A percentile compares a stretch with the other conserved stretches of the same genome.
phyloP scores from a whole-genome alignment of 2,888 invertebrate species.

The Stegana nigrithorax region DNA sequence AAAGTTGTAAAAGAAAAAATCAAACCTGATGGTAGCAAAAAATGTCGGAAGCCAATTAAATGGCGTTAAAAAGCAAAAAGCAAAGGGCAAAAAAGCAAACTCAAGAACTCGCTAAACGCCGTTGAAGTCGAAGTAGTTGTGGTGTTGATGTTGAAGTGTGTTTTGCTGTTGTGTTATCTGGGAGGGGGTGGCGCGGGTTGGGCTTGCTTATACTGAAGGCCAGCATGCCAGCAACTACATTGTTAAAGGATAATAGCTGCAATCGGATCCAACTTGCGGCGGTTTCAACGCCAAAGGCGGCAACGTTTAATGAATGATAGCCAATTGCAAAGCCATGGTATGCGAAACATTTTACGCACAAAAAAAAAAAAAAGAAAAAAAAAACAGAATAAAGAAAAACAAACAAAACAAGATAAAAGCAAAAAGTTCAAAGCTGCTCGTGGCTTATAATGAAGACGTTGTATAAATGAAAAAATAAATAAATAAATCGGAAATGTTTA shows the following conservation, averaged over 20 bases:
- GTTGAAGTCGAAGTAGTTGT: neutral
- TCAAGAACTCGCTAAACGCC: neutral
- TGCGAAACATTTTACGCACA: slow-evolving; percentile 13
- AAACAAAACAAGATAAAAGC: too few species aligned
- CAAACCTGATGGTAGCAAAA: too few species aligned
- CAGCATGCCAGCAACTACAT: neutral
- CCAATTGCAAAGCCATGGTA: slow-evolving; percentile 19
- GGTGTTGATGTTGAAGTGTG: too few species aligned
- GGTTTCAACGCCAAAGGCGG: neutral
- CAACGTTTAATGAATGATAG: slow-evolving; percentile 4
- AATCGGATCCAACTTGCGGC: neutral
- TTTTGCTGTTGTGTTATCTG: too few species aligned
- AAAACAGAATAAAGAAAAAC: too few species aligned
- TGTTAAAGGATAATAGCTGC: slow-evolving; percentile 7
- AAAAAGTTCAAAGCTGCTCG: too few species aligned
- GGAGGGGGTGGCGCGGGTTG: neutral
- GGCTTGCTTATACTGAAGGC: neutral
- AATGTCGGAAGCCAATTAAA: slow-evolving; percentile 15
- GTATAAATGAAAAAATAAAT: too few species aligned
- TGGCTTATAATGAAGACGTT: too few species aligned
- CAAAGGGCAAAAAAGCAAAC: neutral
- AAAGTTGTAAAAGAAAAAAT: neutral
- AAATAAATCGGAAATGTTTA: too few species aligned
- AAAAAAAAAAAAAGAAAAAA: too few species aligned
- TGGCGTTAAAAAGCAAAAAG: neutral